Conservation (phyloP, 23 tunicate genomes). For the Ascidia mentula region DNA sequence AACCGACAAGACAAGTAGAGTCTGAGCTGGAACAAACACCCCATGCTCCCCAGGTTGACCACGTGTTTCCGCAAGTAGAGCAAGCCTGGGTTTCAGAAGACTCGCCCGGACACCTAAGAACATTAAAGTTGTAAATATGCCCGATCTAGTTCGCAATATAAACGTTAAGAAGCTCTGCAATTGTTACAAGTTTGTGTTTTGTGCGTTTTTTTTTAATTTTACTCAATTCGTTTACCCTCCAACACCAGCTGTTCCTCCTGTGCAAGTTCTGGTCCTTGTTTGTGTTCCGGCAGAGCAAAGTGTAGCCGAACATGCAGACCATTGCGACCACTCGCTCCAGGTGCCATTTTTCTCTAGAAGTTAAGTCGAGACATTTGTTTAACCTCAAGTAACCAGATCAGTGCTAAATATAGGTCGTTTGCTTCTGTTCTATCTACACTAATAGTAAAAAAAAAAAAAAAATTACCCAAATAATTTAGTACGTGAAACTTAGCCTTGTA, state of each 20-base stretch:
- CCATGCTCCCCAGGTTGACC: constrained; percentile 2
- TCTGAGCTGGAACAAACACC: background rate
- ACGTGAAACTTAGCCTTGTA: background rate
- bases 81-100: background rate
- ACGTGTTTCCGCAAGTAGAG: background rate
- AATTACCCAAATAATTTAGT: background rate
- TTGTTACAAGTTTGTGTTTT: too few species aligned
- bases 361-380: background rate
- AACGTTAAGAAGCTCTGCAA: too few species aligned
- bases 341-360: background rate
- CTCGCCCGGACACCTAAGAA: background rate
- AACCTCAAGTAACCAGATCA: background rate
- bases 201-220: too few species aligned
- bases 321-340: background rate
- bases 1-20: background rate
- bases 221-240: too few species aligned
- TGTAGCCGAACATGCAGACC: background rate
- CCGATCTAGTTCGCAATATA: too few species aligned
- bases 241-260: background rate
- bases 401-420: background rate
- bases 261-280: background rate
- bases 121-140: too few species aligned
- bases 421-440: background rate
- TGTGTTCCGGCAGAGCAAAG: background rate
- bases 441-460: too few species aligned